Percentiles rank a stretch among this genome's conserved stretches.
phyloP scores from a whole-genome alignment of 2,113 vertebrate species.

The Coptodon rendalli region DNA sequence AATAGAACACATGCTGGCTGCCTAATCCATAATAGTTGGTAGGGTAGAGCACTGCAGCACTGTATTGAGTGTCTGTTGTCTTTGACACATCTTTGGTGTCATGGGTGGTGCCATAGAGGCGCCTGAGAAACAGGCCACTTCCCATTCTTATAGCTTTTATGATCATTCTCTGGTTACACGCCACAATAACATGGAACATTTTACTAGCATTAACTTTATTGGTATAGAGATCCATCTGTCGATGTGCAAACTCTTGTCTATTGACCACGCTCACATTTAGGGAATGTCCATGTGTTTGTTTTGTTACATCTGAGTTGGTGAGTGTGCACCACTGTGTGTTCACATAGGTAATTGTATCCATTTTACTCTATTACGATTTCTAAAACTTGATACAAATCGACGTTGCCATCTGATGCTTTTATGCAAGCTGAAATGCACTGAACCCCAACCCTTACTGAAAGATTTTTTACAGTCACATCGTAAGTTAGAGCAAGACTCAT shows the following conservation, averaged over 20 bases:
- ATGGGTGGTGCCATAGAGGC: slow-evolving; percentile 63
- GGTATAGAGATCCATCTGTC: slow-evolving; percentile 57
- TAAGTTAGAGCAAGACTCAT: not conserved
- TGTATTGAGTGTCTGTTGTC: slow-evolving; percentile 65
- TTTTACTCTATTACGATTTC: not conserved
- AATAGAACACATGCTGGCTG: slow-evolving; percentile 39
- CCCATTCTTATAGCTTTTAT: slow-evolving; percentile 59
- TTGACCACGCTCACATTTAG: slow-evolving; percentile 31
- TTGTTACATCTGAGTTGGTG: not conserved
- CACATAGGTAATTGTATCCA: not conserved
- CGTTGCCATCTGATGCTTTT: not conserved
- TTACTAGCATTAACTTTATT: slow-evolving; percentile 58
- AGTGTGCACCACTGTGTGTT: not conserved
- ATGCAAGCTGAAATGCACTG: not conserved
- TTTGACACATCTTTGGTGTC: slow-evolving; percentile 72
- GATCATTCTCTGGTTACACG: slow-evolving; percentile 62
- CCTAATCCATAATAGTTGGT: slow-evolving; percentile 53
- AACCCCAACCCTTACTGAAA: not conserved
- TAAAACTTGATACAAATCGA: not conserved
- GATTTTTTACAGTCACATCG: not conserved
- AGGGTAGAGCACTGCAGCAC: slow-evolving; percentile 8
- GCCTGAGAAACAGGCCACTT: slow-evolving; percentile 53
- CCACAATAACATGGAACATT: slow-evolving; percentile 41
- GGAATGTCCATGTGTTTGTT: not conserved
- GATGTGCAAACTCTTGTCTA: slow-evolving; percentile 43